Base-by-base conservation (phyloP, 2,797 vertebrate genomes). In the Epinephelus malabaricus region DNA sequence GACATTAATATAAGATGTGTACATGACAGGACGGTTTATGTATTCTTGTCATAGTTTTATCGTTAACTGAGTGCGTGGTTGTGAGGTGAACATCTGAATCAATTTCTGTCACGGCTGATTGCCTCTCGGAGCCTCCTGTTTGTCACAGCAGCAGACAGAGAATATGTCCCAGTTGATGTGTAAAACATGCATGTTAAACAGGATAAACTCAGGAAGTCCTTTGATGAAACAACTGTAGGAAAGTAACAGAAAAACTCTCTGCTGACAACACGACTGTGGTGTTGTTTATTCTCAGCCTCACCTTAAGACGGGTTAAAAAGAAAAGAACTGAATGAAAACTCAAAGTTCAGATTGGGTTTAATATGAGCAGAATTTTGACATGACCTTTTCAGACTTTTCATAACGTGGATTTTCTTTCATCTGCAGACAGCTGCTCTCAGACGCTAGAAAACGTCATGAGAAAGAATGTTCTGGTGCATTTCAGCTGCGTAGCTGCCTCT, bases 11-110 rank as follows among this genome's bases (percentile, higher is more conserved):
- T 40, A 9, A 65, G 46, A 53, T 0, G 30, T n/a, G 6, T 18
- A 40, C 58, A 34, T 4, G 23, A 56, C 34, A 59, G 45, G 19
- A 18, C 2, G 25, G 25, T 54, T 70, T 18, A 30, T 38, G 59
- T 17, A 17, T 38, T 51, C 65, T n/a, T 34, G 50, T 56, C 49
- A 18, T 18, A 27, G 25, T 10, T 77, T 19, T 27, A 19, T 4
- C 54, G 56, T 61, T 70, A 78, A 69, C 63, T 64, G 46, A 63
- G 34, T 19, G 55, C 15, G 14, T 51, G 66, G 49, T 38, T 72
- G 68, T n/a, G 64, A 53, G 56, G 50, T 40, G 79, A 72, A 76
- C 53, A 63, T 60, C 67, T 27, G 46, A 63, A 76, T 77, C 38
- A 47, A 30, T 53, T 58, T 50, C 60, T 54, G 69, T 53, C 76